Evolutionary conservation across 2,113 vertebrate genomes (phyloP), one percentile per base, ranked within the genome.

Genomic region (Pimephales promelas): DNA sequence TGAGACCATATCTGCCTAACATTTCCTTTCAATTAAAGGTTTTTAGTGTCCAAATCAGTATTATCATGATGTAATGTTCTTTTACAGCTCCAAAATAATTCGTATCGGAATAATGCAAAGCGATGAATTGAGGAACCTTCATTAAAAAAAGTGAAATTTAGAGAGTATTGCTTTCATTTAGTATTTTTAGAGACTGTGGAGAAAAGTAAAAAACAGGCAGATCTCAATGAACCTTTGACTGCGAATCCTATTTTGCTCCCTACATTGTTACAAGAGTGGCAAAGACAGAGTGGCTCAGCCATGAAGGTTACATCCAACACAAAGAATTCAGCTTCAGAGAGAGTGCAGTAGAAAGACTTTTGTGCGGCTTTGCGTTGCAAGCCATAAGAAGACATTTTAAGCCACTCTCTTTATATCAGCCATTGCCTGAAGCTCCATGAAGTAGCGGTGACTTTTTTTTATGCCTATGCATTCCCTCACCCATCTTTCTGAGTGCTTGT

Each of bases 261-360:
- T 28, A 79, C 77, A 83, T 43, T 62, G 83, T 88, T 85, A 88
- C 83, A 70, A 85, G 62, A 86, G 83, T 89, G 81, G 61, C 28
- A 75, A 70, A 81, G 59, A 79, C 85, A 83, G 5, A 14, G 34
- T 36, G 73, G 22, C 72, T 86, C 22, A 78, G 43, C 52, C 71
- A 83, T 85, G 83, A 88, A 84, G 85, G 78, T 84, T 88, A 84
- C 80, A 77, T 83, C 45, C 47, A 79, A 73, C 68, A 59, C 45
- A 88, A 81, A 87, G 75, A 72, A 75, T 45, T 64, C 62, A 66
- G 82, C 76, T 74, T 75, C 45, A 75, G 83, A 84, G 54, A 75
- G 68, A 73, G 49, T 28, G 16, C 40, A 66, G 64, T 34, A 70
- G 34, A 80, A 80, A 79, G 59, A 75, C 70, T 76, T 81, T 85